A percentile compares a stretch with the other conserved stretches of the same genome.
These are phyloP conservation scores for Lamprologus ornatipinnis DNA, from an alignment of 2,113 vertebrate species.

Conservation along the genomic window DNA sequence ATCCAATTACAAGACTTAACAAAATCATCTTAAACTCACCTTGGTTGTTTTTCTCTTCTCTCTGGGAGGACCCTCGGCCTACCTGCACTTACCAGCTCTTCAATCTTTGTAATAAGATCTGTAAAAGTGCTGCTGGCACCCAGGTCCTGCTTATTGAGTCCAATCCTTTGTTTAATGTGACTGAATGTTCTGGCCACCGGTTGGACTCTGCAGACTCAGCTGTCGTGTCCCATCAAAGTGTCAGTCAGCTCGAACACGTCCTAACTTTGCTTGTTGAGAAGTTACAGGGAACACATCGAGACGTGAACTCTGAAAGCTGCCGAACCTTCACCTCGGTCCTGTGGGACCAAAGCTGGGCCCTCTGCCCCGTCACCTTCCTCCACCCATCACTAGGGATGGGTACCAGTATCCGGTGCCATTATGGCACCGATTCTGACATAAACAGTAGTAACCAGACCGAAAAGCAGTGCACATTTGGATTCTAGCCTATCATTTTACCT, in stretches of 20 bases:
- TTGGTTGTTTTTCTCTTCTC: neutral
- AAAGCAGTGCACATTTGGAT: neutral
- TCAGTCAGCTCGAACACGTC: neutral
- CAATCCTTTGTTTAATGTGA: neutral
- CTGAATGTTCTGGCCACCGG: neutral
- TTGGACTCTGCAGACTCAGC: neutral
- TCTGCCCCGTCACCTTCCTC: rapidly evolving
- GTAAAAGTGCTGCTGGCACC: neutral
- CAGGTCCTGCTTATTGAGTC: neutral
- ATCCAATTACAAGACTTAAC: neutral
- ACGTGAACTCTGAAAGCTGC: neutral
- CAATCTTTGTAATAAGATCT: neutral
- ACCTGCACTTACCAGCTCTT: neutral
- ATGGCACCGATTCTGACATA: neutral
- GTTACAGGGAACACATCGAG: neutral
- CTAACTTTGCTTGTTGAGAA: neutral
- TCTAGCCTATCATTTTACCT: rapidly evolving
- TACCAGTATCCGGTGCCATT: rapidly evolving
- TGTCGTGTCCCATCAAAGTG: rapidly evolving
- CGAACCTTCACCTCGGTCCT: neutral
- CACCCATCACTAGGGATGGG: neutral
- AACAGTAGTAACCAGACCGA: neutral
- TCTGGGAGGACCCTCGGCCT: neutral
- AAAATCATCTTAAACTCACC: neutral
- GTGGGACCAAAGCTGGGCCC: neutral